A percentile compares a stretch with the other conserved stretches of the same genome.
Evolutionary conservation across 2,888 invertebrate genomes (phyloP).

Genomic region (Cistogaster globosa): DNA sequence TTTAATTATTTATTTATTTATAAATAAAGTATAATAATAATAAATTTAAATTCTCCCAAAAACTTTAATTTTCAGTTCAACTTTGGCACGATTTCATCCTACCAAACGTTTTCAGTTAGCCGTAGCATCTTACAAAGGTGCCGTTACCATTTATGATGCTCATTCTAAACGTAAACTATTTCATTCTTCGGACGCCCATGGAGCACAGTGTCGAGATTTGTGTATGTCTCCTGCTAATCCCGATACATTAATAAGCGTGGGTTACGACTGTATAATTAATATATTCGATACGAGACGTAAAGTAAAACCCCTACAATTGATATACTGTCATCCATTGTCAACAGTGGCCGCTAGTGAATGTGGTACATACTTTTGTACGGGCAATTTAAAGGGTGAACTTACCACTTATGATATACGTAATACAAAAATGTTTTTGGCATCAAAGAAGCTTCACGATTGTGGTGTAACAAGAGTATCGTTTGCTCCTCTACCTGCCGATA

Average conservation of each 20-base stretch:
- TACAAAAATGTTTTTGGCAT: constrained; percentile 76
- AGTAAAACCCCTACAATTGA: constrained; percentile 76
- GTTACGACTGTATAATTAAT: constrained; percentile 81
- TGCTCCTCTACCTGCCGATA: constrained; percentile 75
- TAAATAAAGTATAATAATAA: too few relatives aligned
- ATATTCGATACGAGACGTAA: constrained; percentile 81
- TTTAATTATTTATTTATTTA: too few relatives aligned
- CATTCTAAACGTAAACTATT: constrained; percentile 79
- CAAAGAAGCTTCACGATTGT: constrained; percentile 78
- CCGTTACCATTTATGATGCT: constrained; percentile 80
- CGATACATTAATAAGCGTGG: constrained; percentile 80
- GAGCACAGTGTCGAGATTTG: constrained; percentile 81
- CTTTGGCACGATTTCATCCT: constrained; percentile 81
- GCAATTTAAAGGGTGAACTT: constrained; percentile 82
- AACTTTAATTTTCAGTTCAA: constrained; percentile 75
- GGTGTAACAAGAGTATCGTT: constrained; percentile 79
- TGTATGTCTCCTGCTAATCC: constrained; percentile 79
- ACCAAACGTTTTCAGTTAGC: constrained; percentile 80
- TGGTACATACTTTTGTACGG: constrained; percentile 80
- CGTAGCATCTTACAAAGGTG: constrained; percentile 80
- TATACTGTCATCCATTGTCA: constrained; percentile 79
- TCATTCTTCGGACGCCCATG: constrained; percentile 78
- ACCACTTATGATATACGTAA: constrained; percentile 81
- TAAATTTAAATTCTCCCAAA: too few relatives aligned
- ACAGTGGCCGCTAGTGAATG: constrained; percentile 80